These are phyloP conservation scores for Drosophila lacicola DNA, from an alignment of 2,888 invertebrate genomes.

Conservation along the genomic window DNA sequence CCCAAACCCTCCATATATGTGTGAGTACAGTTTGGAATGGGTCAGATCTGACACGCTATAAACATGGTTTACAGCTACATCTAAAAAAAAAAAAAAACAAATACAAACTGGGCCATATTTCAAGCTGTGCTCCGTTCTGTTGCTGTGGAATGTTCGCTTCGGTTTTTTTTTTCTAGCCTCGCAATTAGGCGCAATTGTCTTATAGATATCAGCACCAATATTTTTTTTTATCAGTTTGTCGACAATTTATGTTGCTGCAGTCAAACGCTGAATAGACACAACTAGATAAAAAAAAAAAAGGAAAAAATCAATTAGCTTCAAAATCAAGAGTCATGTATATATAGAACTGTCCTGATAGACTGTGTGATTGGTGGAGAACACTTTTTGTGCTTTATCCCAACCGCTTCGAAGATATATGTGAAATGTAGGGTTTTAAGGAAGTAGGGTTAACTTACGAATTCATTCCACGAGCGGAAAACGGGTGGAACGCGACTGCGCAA, in stretches of 20 bases:
- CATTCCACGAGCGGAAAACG: too few species aligned
- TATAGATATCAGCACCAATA: slow-evolving; percentile 19
- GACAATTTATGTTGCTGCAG: slow-evolving; percentile 19
- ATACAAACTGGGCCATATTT: slow-evolving; percentile 23
- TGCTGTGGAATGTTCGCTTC: slow-evolving; percentile 6
- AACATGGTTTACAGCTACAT: slow-evolving; percentile 19
- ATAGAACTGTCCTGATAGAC: not conserved
- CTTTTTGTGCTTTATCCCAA: too few species aligned
- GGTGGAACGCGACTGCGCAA: too few species aligned
- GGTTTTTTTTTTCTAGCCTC: slow-evolving; percentile 29
- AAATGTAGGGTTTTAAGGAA: too few species aligned
- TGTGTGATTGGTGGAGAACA: too few species aligned
- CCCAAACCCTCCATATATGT: not conserved
- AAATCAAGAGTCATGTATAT: not conserved
- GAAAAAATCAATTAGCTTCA: slow-evolving; percentile 1
- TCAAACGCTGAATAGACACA: slow-evolving; percentile 1
- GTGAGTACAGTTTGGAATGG: not conserved
- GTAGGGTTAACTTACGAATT: too few species aligned
- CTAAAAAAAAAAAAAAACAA: not conserved
- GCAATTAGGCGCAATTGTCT: slow-evolving; percentile 45
- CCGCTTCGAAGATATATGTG: too few species aligned
- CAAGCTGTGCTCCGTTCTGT: slow-evolving; percentile 2
- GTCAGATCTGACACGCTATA: not conserved
- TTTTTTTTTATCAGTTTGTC: slow-evolving; percentile 24
- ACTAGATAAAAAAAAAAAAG: slow-evolving; percentile 1